phyloP scores from a whole-genome alignment of 1,140 invertebrate genomes.

The Yoshiicerus persimilis region DNA sequence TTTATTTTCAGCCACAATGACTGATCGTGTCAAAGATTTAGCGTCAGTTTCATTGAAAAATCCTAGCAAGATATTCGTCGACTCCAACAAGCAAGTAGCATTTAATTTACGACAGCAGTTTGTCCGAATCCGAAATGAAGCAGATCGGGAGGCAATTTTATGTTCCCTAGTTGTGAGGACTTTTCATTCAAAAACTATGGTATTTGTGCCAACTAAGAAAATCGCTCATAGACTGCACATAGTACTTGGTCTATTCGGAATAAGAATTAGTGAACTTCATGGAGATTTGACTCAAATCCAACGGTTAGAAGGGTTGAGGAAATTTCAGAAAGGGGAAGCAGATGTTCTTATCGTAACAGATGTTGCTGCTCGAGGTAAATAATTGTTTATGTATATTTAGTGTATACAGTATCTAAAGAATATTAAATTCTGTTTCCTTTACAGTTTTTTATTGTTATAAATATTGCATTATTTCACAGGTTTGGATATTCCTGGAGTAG shows the following conservation, averaged over 20 bases:
- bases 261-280: constrained; percentile 89
- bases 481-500: constrained; percentile 92
- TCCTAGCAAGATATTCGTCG: constrained; percentile 91
- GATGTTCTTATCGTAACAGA: constrained; percentile 95
- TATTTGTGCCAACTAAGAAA: constrained; percentile 95
- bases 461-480: constrained; percentile 53
- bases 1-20: constrained; percentile 98
- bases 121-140: constrained; percentile 79
- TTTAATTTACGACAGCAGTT: constrained; percentile 96
- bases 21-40: constrained; percentile 91
- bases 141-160: constrained; percentile 86
- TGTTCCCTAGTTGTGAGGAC: constrained; percentile 87
- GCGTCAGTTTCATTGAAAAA: constrained; percentile 86
- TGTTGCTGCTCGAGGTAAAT: constrained; percentile 79
- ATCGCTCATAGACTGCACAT: constrained; percentile 91
- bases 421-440: background rate
- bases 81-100: constrained; percentile 93
- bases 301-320: constrained; percentile 81
- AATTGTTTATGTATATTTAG: background rate
- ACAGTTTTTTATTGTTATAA: background rate
- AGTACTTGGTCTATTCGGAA: constrained; percentile 80
- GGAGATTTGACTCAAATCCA: constrained; percentile 92
- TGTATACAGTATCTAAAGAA: background rate
- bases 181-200: constrained; percentile 88
- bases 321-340: constrained; percentile 83